These are phyloP conservation scores for Syngnathus scovelli DNA, from an alignment of 2,113 vertebrate species.

Conservation along the genomic window DNA sequence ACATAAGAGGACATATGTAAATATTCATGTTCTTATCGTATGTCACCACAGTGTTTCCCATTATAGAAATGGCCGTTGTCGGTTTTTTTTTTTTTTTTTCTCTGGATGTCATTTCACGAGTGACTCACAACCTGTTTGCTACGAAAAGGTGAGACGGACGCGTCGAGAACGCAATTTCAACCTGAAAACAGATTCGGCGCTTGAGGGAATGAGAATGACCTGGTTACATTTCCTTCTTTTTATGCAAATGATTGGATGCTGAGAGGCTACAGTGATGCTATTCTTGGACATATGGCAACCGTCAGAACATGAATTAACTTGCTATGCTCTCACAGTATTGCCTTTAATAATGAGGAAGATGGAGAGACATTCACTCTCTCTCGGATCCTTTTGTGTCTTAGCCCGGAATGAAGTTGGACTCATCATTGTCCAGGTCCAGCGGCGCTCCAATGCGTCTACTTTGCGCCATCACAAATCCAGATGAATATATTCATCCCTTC, in stretches of 20 bases:
- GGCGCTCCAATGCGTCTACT: constrained; percentile 49
- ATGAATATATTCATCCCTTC: constrained; percentile 34
- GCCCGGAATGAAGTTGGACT: constrained; percentile 29
- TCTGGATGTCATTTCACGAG: constrained; percentile 5
- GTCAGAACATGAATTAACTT: neutral
- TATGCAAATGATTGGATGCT: constrained; percentile 8
- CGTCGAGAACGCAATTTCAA: neutral
- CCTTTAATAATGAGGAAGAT: neutral
- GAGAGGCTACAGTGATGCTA: neutral
- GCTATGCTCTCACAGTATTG: neutral
- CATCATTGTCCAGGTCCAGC: constrained; percentile 34
- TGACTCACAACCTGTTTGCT: neutral
- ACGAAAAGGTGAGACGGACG: neutral
- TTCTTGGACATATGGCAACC: constrained; percentile 5
- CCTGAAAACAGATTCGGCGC: neutral
- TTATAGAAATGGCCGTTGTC: neutral
- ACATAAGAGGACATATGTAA: neutral
- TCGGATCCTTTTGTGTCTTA: neutral
- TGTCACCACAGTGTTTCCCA: constrained; percentile 9
- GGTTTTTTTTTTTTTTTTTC: neutral
- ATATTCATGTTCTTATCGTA: neutral
- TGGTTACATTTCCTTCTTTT: neutral
- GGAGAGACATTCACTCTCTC: neutral
- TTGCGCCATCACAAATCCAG: constrained; percentile 31
- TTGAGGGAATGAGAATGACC: neutral